These are phyloP conservation scores for Steinernema carpocapsae DNA, from an alignment of 2,888 invertebrate species.

Conservation along the genomic window DNA sequence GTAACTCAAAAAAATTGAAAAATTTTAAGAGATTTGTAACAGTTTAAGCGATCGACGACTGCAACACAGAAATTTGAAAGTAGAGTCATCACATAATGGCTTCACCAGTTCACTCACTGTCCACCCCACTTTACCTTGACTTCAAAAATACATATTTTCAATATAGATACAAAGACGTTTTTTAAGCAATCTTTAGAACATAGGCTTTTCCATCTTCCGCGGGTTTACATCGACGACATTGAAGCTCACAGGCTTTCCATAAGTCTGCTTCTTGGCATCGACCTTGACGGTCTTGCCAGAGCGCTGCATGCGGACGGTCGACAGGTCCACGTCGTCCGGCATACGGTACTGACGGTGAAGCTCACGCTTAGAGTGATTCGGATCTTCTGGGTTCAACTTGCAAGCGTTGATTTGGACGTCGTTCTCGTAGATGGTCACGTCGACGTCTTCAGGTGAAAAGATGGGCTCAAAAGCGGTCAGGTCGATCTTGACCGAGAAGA, in stretches of 20 bases:
- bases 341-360: constrained; percentile 31
- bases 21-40: too few species aligned
- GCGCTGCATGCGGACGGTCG: constrained; percentile 23
- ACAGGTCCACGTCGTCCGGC: constrained; percentile 28
- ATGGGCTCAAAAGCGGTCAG: not conserved
- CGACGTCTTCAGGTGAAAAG: not conserved
- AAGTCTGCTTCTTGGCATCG: constrained; percentile 29
- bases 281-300: not conserved
- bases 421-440: constrained; percentile 23
- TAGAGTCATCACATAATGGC: too few species aligned
- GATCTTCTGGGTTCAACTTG: constrained; percentile 21
- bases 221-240: not conserved
- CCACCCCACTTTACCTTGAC: too few species aligned
- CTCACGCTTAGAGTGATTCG: constrained; percentile 16
- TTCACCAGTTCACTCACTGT: too few species aligned
- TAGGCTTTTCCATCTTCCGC: too few species aligned
- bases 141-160: too few species aligned
- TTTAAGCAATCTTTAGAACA: too few species aligned
- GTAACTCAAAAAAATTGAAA: too few species aligned
- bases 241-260: not conserved
- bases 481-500: not conserved
- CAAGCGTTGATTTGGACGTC: constrained; percentile 30
- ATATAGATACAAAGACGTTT: too few species aligned
- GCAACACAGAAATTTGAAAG: too few species aligned
- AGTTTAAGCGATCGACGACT: too few species aligned